Conservation (phyloP, 2,113 vertebrate genomes). For the Lophochroa leadbeateri region DNA sequence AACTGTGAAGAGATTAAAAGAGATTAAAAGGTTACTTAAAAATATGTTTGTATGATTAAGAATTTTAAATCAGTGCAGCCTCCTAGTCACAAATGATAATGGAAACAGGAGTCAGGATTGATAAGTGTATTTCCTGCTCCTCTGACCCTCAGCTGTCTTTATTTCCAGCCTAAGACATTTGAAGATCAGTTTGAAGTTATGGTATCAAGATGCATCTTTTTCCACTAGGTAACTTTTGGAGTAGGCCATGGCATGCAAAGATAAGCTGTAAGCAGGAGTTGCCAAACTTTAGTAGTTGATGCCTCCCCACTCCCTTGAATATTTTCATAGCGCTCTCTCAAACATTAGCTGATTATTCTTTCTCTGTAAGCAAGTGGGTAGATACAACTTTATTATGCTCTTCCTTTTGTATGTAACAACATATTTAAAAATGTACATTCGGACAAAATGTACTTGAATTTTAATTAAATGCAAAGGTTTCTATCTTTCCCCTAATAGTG, state of each 20-base stretch:
- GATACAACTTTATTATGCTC: background rate
- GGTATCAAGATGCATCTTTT: background rate
- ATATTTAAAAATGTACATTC: background rate
- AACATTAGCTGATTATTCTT: background rate
- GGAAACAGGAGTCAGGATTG: background rate
- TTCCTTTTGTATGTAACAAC: background rate
- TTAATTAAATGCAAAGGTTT: slow-evolving; percentile 53
- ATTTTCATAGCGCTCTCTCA: background rate
- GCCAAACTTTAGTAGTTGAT: background rate
- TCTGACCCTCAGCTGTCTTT: background rate
- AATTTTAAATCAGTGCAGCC: background rate
- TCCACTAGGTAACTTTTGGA: background rate
- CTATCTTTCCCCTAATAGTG: slow-evolving; percentile 2
- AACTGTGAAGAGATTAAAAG: background rate
- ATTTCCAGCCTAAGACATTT: background rate
- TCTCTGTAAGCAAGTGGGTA: background rate
- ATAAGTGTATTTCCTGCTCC: background rate
- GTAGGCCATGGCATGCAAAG: background rate
- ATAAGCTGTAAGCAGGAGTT: background rate
- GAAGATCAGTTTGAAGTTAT: background rate
- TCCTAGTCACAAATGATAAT: background rate
- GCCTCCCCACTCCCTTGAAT: background rate
- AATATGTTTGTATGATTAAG: background rate
- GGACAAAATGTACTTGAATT: slow-evolving; percentile 31
- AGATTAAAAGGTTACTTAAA: background rate